Conservation (phyloP, 2,888 invertebrate species). For the Nycteola revayana region DNA sequence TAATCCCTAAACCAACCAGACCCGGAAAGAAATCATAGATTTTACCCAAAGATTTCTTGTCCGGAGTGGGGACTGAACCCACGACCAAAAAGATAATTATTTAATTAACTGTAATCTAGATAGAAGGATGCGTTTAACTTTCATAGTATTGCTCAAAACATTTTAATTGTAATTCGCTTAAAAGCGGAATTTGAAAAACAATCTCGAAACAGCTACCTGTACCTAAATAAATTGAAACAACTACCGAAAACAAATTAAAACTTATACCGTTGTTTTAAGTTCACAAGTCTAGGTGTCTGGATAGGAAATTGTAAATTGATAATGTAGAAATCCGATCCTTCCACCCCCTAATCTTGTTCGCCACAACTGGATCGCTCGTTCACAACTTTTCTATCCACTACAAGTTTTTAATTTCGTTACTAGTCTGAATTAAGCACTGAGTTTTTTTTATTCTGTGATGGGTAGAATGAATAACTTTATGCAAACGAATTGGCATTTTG, state of each 20-base stretch:
- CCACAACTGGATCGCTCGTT: conserved; percentile 30
- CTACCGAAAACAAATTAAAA: conserved; percentile 24
- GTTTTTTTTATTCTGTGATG: conserved; percentile 43
- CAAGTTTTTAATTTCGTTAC: conserved; percentile 65
- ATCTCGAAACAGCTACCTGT: too few species aligned
- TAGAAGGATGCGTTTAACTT: too few species aligned
- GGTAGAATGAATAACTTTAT: conserved; percentile 47
- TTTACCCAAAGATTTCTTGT: too few species aligned
- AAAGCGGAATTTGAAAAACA: too few species aligned
- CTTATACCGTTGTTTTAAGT: conserved; percentile 19
- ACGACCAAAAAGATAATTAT: too few species aligned
- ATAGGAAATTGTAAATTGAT: conserved; percentile 51
- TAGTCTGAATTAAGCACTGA: conserved; percentile 46
- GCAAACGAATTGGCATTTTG: conserved; percentile 47
- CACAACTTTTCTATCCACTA: conserved; percentile 43
- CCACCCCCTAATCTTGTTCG: conserved; percentile 33
- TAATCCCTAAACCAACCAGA: too few species aligned
- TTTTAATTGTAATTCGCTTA: too few species aligned
- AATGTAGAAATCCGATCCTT: conserved; percentile 44
- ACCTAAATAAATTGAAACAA: too few species aligned
- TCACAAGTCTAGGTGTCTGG: conserved; percentile 30
- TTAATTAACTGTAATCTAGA: too few species aligned
- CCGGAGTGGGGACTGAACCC: too few species aligned
- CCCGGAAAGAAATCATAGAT: too few species aligned
- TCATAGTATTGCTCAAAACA: too few species aligned